These are phyloP conservation scores for Diarsia mendica DNA, from an alignment of 2,888 invertebrate species.

Conservation along the genomic window DNA sequence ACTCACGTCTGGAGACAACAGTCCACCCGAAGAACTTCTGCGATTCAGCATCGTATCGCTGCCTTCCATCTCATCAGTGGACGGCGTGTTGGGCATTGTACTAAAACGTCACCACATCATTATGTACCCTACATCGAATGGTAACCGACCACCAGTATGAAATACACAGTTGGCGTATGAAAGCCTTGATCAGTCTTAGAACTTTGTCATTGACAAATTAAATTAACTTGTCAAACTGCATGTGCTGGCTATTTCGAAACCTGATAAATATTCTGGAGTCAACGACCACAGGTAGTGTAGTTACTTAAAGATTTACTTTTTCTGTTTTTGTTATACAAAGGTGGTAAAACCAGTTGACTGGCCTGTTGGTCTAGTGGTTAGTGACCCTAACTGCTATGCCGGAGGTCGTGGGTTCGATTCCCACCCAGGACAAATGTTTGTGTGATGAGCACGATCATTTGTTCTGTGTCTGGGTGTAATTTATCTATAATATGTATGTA, in stretches of 20 bases:
- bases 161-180: background rate
- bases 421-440: no score
- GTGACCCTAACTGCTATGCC: no score
- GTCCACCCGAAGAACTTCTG: constrained; percentile 95
- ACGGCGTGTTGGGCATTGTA: constrained; percentile 93
- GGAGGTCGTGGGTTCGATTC: no score
- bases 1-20: constrained; percentile 94
- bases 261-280: no score
- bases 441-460: no score
- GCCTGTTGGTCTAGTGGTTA: no score
- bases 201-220: background rate
- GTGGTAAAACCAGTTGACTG: no score
- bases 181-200: constrained; percentile 22
- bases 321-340: background rate
- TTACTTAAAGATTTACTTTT: background rate
- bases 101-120: constrained; percentile 76
- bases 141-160: background rate
- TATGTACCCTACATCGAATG: background rate
- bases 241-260: no score
- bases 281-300: background rate
- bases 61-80: constrained; percentile 91
- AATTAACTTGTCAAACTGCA: background rate
- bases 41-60: constrained; percentile 90
- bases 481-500: no score
- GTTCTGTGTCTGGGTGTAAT: no score